Percentiles rank a stretch among this genome's conserved stretches.
phyloP scores from a whole-genome alignment of 2,113 vertebrate genomes.

The Procavia capensis region DNA sequence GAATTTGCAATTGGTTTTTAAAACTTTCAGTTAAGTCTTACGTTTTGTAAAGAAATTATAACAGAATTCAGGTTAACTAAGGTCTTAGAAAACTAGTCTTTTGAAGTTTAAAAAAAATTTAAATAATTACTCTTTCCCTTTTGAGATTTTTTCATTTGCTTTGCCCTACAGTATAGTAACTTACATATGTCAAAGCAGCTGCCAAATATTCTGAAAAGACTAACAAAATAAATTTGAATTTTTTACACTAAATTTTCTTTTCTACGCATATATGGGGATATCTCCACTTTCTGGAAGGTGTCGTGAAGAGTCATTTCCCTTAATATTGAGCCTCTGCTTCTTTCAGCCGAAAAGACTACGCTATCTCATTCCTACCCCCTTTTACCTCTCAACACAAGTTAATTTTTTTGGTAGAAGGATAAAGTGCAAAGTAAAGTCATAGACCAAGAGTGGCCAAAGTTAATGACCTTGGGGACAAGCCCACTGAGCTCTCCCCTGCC shows the following conservation, averaged over 20 bases:
- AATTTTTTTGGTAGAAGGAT: neutral
- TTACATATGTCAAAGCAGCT: neutral
- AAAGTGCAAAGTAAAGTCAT: slow-evolving; percentile 27
- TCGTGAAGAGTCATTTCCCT: neutral
- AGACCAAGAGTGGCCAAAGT: neutral
- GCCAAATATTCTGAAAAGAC: neutral
- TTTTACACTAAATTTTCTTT: neutral
- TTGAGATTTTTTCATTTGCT: slow-evolving; percentile 8
- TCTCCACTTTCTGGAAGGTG: neutral
- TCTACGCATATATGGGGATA: neutral
- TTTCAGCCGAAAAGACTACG: neutral
- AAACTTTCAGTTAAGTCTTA: slow-evolving; percentile 49
- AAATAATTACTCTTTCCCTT: neutral
- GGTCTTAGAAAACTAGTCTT: slow-evolving; percentile 29
- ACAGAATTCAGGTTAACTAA: slow-evolving; percentile 13
- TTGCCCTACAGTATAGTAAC: neutral
- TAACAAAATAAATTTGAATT: neutral
- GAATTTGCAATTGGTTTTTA: slow-evolving; percentile 45
- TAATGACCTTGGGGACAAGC: slow-evolving; percentile 43
- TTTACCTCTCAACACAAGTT: neutral
- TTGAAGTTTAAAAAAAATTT: neutral
- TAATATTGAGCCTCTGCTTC: neutral
- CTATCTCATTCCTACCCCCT: neutral
- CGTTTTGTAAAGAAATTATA: slow-evolving; percentile 46
- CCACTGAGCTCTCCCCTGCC: neutral